A percentile compares a stretch with the other conserved stretches of the same genome.
Conservation (phyloP, 2,797 vertebrate species). For the Megaceryle alcyon region DNA sequence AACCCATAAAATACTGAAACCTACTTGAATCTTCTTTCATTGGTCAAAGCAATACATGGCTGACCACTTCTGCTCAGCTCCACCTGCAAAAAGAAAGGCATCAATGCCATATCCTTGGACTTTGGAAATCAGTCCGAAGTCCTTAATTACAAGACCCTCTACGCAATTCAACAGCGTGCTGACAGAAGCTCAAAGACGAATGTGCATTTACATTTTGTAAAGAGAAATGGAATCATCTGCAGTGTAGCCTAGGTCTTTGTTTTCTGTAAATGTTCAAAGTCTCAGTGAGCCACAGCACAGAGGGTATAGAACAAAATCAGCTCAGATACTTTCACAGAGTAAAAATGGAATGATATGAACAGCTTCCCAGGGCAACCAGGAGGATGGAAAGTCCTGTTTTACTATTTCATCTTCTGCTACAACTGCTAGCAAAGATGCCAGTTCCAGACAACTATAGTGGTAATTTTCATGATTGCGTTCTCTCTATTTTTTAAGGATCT, state of each 20-base stretch:
- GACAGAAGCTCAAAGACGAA: not conserved
- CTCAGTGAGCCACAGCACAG: not conserved
- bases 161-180: not conserved
- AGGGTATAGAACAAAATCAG: not conserved
- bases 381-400: not conserved
- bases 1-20: not conserved
- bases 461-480: not conserved
- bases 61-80: not conserved
- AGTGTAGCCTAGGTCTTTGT: not conserved
- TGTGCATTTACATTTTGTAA: not conserved
- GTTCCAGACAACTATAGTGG: not conserved
- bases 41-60: not conserved
- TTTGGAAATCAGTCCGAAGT: too few species aligned
- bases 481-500: not conserved
- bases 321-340: not conserved
- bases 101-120: not conserved
- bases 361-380: not conserved
- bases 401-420: not conserved
- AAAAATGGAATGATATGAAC: not conserved
- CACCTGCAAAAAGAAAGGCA: not conserved
- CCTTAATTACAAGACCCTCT: not conserved
- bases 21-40: not conserved
- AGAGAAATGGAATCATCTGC: not conserved
- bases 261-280: not conserved
- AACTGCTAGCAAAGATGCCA: not conserved